Evolutionary conservation across 2,113 vertebrate species (phyloP), one percentile per base, ranked within the genome.

Genomic region (Halcyon malimbica): DNA sequence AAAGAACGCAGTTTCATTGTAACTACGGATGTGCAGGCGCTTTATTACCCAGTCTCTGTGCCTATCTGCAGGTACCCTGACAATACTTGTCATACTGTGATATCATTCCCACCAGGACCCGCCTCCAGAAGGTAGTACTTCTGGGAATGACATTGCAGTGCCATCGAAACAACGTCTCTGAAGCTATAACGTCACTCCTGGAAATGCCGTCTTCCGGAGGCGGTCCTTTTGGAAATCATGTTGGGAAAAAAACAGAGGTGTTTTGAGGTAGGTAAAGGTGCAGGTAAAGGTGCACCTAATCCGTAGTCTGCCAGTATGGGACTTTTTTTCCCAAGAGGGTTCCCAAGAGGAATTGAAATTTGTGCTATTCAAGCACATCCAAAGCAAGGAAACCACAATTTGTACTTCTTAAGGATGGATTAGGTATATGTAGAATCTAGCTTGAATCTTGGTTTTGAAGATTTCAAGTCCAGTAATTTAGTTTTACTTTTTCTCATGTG

Each of bases 101-200:
- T 98, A 96, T 98, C 97, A 97, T 97, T 98, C 97, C 97, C 97
- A 98, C 97, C 97, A 98, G 97, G 98, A 98, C 97, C 97, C 97
- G 97, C 97, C 98, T 98, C 98, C 97, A 97, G 98, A 98, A 98
- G 97, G 97, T 96, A 98, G 97, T 97, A 92, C 97, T 98, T 98
- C 97, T 97, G 97, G 97, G 97, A 98, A 97, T 98, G 97, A 95
- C 97, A 97, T 97, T 96, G 97, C 97, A 97, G 96, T 96, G 97
- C 96, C 97, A 92, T 94, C 94, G 97, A 97, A 97, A 96, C 97
- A 94, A 25, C 96, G 94, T 96, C 97, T 96, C 94, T 97, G 97
- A 97, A 97, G 97, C 97, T 82, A 97, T 97, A 97, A 96, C 97
- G 97, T 97, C 97, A 97, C 97, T 97, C 97, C 97, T 97, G 97